Evolutionary conservation across 2,797 vertebrate species (phyloP).

Genomic region (Rhinatrema bivittatum): DNA sequence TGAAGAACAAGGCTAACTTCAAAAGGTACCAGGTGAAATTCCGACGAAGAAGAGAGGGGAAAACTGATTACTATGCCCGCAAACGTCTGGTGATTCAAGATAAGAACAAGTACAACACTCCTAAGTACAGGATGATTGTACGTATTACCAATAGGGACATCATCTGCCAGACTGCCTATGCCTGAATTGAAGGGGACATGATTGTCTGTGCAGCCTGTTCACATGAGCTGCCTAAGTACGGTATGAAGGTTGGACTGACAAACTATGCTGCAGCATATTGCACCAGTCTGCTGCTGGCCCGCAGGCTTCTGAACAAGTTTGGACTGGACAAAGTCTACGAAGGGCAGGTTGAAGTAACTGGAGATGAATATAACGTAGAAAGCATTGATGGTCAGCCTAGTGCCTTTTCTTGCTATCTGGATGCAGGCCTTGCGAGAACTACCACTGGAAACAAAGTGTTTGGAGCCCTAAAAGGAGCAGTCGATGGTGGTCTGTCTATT

Average conservation of each 20-base stretch:
- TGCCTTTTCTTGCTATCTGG: slow-evolving; percentile 93
- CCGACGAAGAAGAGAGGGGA: slow-evolving; percentile 96
- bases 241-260: too few relatives aligned
- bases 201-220: too few relatives aligned
- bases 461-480: slow-evolving; percentile 90
- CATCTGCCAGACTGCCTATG: slow-evolving; percentile 94
- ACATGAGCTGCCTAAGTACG: too few relatives aligned
- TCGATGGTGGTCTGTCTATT: slow-evolving; percentile 94
- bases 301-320: slow-evolving; percentile 93
- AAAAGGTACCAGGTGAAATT: slow-evolving; percentile 98
- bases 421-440: slow-evolving; percentile 91
- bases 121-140: slow-evolving; percentile 95
- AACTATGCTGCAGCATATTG: slow-evolving; percentile 92
- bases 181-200: too few relatives aligned
- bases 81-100: slow-evolving; percentile 94
- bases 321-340: slow-evolving; percentile 92
- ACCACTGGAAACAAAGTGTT: slow-evolving; percentile 98
- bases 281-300: slow-evolving; percentile 88
- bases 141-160: slow-evolving; percentile 95
- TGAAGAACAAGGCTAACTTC: slow-evolving; percentile 98
- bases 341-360: too few relatives aligned
- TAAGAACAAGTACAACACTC: slow-evolving; percentile 98
- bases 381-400: slow-evolving; percentile 89
- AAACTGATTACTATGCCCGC: slow-evolving; percentile 92
- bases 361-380: too few relatives aligned